Evolutionary conservation across 2,797 vertebrate genomes (phyloP), one percentile per base, ranked within the genome.

Genomic region (Argyrosomus regius): DNA sequence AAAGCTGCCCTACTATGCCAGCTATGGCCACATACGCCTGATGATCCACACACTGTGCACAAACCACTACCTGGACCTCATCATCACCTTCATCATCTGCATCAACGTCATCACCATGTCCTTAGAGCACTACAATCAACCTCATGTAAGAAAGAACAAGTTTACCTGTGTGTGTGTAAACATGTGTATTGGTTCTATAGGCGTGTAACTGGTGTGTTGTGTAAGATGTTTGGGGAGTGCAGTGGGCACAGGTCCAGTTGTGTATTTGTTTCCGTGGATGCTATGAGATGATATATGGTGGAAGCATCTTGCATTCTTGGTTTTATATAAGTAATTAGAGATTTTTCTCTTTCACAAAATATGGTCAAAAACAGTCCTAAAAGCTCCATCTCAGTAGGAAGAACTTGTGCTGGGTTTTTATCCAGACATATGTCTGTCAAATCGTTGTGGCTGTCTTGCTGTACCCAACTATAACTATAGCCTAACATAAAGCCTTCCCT

Each of bases 31-130:
- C 53, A 88, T 97, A 4, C 97, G 98, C 49, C 96, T 97, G 89
- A 96, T 98, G 94, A 98, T 99, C 92, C 98, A 99, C 94, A 97
- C 97, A 41, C 96, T 98, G 93, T 99, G 98, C 91, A 99, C 98
- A 85, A 99, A 97, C 94, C 97, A 99, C 96, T 98, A 98, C 93
- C 94, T 99, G 96, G 98, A 99, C 94, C 97, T 99, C 94, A 99
- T 98, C 93, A 99, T 99, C 95, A 99, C 98, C 91, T 97, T 98
- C 94, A 98, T 98, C 95, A 99, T 99, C 95, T 97, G 97, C 91
- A 96, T 99, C 95, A 99, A 99, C 1, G 98, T 99, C 88, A 96
- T 99, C 93, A 99, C 98, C 81, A 99, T 99, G 98, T 99, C 98
- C 74, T 92, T 99, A 94, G 98, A 99, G 92, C 98, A 99, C 96